phyloP scores from a whole-genome alignment of 2,113 vertebrate species.

The Chaetodon trifascialis region DNA sequence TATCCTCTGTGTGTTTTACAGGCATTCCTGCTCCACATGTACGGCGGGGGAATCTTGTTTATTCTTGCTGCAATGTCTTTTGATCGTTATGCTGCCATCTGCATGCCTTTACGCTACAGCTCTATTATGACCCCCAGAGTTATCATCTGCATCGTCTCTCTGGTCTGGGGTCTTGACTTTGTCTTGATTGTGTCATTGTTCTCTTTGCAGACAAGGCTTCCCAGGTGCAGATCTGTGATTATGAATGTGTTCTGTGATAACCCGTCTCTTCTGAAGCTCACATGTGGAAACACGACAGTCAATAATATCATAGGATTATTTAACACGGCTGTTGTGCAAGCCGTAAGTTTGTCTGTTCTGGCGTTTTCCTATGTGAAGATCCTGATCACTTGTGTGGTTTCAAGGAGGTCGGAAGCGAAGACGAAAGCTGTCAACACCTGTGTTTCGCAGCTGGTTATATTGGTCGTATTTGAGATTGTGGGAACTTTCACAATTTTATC shows the following conservation, averaged over 20 bases:
- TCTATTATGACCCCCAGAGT: conserved; percentile 75
- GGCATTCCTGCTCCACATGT: conserved; percentile 82
- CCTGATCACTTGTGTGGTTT: conserved; percentile 73
- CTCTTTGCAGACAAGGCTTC: conserved; percentile 71
- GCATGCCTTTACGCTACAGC: conserved; percentile 79
- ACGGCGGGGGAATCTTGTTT: conserved; percentile 80
- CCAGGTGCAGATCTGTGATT: conserved; percentile 72
- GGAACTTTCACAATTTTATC: conserved; percentile 81
- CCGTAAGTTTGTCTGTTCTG: conserved; percentile 76
- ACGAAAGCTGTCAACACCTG: conserved; percentile 81
- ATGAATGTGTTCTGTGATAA: conserved; percentile 83
- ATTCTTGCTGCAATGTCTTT: conserved; percentile 85
- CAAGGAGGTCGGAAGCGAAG: conserved; percentile 67
- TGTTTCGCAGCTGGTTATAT: conserved; percentile 77
- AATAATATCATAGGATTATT: conserved; percentile 81
- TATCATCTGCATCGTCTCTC: conserved; percentile 61
- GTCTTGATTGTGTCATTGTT: conserved; percentile 73
- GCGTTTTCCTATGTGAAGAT: conserved; percentile 81
- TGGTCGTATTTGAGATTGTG: conserved; percentile 79
- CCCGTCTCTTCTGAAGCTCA: conserved; percentile 81
- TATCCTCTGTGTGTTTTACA: conserved; percentile 83
- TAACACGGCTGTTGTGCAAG: conserved; percentile 76
- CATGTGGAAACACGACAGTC: conserved; percentile 71
- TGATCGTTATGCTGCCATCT: conserved; percentile 85
- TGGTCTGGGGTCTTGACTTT: conserved; percentile 80